These are phyloP conservation scores for Cheumatopsyche charites DNA, from an alignment of 1,140 invertebrate species.

Conservation along the genomic window DNA sequence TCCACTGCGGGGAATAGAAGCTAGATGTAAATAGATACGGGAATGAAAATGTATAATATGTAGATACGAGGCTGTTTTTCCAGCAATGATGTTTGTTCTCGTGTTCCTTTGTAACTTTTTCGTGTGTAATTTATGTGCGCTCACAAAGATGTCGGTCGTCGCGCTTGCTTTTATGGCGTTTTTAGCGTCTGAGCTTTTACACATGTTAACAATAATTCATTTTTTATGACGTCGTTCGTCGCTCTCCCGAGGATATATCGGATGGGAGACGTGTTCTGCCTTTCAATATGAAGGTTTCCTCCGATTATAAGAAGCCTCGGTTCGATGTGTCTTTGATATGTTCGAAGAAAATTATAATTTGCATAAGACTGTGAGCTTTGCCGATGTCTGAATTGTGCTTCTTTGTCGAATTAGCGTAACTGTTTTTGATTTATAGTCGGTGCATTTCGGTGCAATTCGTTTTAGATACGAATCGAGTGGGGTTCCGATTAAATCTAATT, in stretches of 20 bases:
- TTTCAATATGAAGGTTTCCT: no score
- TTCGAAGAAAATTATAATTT: no score
- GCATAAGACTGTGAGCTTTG: no score
- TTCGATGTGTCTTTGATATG: no score
- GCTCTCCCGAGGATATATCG: constrained; percentile 23
- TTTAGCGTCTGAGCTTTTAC: constrained; percentile 45
- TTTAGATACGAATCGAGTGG: background rate
- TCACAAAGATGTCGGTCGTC: constrained; percentile 29
- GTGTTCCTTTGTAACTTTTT: constrained; percentile 28
- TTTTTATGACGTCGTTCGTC: constrained; percentile 42
- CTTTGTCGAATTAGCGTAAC: background rate
- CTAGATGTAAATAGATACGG: no score
- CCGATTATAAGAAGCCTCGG: no score
- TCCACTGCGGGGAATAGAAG: no score
- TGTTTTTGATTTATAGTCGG: background rate
- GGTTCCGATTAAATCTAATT: constrained; percentile 14
- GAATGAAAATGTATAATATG: background rate
- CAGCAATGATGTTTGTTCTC: no score
- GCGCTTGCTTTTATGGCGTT: constrained; percentile 35
- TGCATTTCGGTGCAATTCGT: background rate
- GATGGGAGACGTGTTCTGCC: background rate
- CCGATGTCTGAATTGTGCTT: no score
- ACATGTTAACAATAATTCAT: constrained; percentile 45
- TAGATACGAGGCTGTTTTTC: constrained; percentile 3
- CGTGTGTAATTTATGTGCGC: constrained; percentile 30